phyloP scores from a whole-genome alignment of 2,113 vertebrate genomes.

The Pomatostomus ruficeps region DNA sequence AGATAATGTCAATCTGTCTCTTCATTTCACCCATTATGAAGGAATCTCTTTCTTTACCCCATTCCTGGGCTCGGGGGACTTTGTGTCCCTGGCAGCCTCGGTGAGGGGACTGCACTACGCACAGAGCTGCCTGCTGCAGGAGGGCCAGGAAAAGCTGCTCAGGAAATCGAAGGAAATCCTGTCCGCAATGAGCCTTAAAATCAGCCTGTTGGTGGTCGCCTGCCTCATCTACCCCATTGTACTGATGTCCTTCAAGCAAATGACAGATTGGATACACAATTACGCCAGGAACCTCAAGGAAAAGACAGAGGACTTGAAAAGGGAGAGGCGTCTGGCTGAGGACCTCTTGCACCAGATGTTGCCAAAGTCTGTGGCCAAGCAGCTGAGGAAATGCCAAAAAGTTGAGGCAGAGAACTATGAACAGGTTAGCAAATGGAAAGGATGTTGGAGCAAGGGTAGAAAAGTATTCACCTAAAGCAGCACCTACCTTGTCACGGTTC shows the following conservation, averaged over 20 bases:
- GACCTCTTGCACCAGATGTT: slow-evolving; percentile 90
- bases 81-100: not conserved
- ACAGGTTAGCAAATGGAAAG: slow-evolving; percentile 60
- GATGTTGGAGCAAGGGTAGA: not conserved
- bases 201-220: slow-evolving; percentile 73
- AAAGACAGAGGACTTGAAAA: slow-evolving; percentile 77
- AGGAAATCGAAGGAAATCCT: slow-evolving; percentile 69
- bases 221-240: slow-evolving; percentile 82
- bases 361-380: slow-evolving; percentile 85
- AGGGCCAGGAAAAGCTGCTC: slow-evolving; percentile 57
- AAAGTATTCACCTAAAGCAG: not conserved
- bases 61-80: not conserved
- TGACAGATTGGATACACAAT: slow-evolving; percentile 83
- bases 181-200: slow-evolving; percentile 72
- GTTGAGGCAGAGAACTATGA: slow-evolving; percentile 90
- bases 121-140: slow-evolving; percentile 68
- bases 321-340: slow-evolving; percentile 78
- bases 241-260: slow-evolving; percentile 85
- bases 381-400: slow-evolving; percentile 77
- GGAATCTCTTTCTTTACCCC: not conserved
- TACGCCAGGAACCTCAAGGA: slow-evolving; percentile 78
- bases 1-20: slow-evolving; percentile 59
- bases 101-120: not conserved
- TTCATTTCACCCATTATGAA: slow-evolving; percentile 30
- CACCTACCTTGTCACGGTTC: not conserved